Evolutionary conservation across 2,113 vertebrate species (phyloP).

Genomic region (Lutjanus erythropterus): DNA sequence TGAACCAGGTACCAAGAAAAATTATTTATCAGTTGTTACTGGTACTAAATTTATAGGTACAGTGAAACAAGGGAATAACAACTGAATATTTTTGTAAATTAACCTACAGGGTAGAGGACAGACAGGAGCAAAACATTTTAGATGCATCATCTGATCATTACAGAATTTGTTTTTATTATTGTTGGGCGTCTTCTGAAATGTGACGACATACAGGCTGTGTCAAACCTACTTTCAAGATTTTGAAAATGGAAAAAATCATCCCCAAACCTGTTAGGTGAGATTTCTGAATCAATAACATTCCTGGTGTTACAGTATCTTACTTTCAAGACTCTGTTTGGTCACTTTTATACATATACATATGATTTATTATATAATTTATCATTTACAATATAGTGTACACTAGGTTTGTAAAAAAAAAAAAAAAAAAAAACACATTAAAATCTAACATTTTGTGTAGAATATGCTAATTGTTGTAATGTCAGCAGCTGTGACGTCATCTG

Average conservation of each 20-base stretch:
- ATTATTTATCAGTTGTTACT: no score
- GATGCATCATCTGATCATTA: no score
- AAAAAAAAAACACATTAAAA: background rate
- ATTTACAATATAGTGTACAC: background rate
- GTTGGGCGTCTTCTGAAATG: background rate
- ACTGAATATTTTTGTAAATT: no score
- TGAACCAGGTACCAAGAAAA: no score
- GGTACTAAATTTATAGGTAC: no score
- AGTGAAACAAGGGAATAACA: no score
- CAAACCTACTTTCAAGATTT: background rate
- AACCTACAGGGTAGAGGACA: no score
- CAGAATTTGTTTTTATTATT: background rate
- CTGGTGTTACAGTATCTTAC: background rate
- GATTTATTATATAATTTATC: background rate
- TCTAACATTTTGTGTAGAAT: background rate
- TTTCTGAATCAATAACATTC: background rate
- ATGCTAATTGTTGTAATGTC: background rate
- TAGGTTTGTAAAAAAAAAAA: no score
- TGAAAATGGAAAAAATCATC: background rate
- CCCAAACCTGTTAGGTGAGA: background rate
- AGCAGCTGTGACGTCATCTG: slow-evolving; percentile 6
- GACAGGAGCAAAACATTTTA: no score
- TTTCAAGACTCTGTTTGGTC: background rate
- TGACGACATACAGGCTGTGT: background rate
- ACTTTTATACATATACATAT: background rate